Base-by-base conservation (phyloP, 2,888 invertebrate species). In the Tyria jacobaeae region DNA sequence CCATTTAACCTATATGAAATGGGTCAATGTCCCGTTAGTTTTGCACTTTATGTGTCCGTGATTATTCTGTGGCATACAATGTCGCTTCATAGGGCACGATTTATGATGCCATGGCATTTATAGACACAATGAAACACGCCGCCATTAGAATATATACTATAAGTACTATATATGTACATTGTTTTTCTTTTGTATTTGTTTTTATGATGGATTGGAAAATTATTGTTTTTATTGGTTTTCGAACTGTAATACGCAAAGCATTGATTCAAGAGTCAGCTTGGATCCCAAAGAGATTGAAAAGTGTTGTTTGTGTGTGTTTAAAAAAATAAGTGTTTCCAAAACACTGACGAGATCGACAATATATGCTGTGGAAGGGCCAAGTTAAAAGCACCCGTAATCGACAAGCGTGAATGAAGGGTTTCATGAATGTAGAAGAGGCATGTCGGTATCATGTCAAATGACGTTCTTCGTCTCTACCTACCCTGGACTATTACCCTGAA, bases 71-170 rank as follows among this genome's bases (percentile, higher is more conserved):
- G 76, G 78, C 71, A 75, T 77, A 87, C 83, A 85, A 83, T 85
- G 84, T 85, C 83, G 82, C 79, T 85, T 84, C 89, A 86, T 81
- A 86, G 84, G 75, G 75, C 81, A 76, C 82, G 86, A 85, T 89
- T 91, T 89, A 91, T 88, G 88, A 83, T 85, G 89, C 81, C 90
- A 84, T 84, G 91, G 80, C 92, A 90, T 92, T 91, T 91, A 88
- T 82, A 80, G 81, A 81, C 81, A 87, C 87, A 88, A 87, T 81
- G 76, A 75, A 76, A 66, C 64, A 62, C 57, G 62, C 62, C 60
- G 44, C 31, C n/a, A 31, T 44, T 25, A 17, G 6, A 21, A 27
- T 17, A 41, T 59, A 21, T 44, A 44, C 44, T 44, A 21, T 44
- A 44, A 21, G 44, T 21, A 21, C 44, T 21, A 44, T 44, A 44